phyloP scores from a whole-genome alignment of 2,113 vertebrate species.

The Nipponia nippon region DNA sequence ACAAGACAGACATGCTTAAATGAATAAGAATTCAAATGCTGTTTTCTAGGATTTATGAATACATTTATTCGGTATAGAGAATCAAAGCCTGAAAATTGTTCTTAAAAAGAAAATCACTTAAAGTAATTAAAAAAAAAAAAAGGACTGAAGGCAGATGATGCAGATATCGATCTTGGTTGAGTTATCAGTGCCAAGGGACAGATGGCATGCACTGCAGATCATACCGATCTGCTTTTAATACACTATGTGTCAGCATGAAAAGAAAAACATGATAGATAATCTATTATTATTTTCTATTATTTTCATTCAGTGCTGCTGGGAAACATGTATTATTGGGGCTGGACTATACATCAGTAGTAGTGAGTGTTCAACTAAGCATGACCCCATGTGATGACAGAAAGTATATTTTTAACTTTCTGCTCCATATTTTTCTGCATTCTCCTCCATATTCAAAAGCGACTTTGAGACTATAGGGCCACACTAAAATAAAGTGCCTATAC shows the following conservation, averaged over 20 bases:
- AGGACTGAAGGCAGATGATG: neutral
- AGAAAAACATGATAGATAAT: neutral
- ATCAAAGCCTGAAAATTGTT: neutral
- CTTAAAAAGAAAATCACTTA: neutral
- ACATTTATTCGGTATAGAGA: neutral
- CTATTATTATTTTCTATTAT: neutral
- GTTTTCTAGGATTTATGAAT: neutral
- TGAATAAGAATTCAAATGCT: neutral
- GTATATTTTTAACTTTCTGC: neutral
- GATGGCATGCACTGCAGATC: neutral
- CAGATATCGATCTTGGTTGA: neutral
- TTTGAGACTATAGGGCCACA: neutral
- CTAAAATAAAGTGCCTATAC: neutral
- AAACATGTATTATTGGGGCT: neutral
- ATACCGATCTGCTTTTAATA: neutral
- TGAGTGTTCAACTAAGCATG: fast-evolving
- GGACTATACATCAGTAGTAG: neutral
- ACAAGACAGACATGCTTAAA: neutral
- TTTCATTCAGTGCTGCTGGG: neutral
- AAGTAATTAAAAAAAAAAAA: neutral
- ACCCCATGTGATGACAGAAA: neutral
- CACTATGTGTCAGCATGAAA: neutral
- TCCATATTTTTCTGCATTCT: neutral
- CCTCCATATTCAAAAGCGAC: neutral
- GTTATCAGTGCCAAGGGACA: neutral